Evolutionary conservation across 64 coral and sea anemone species (phyloP).

Genomic region (Stichodactyla helianthus): DNA sequence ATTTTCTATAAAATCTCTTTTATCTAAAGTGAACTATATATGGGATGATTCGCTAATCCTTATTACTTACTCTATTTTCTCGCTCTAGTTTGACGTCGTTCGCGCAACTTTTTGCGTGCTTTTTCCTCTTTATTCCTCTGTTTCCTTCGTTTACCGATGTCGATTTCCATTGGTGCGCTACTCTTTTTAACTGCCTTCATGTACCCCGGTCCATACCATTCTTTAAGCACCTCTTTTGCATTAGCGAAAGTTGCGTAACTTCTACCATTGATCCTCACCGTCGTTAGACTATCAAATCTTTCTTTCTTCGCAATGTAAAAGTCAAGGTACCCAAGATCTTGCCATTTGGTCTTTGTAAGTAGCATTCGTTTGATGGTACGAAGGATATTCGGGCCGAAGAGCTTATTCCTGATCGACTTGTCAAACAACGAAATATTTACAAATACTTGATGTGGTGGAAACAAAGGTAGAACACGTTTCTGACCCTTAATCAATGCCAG

Average conservation of each 20-base stretch:
- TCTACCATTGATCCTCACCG: conserved; percentile 26
- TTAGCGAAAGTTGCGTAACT: conserved; percentile 1
- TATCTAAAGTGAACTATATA: too few relatives aligned
- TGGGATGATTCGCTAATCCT: neutral
- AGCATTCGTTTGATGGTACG: conserved; percentile 39
- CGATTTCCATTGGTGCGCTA: neutral
- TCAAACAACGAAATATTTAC: conserved; percentile 14
- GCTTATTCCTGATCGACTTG: neutral
- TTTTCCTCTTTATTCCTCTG: neutral
- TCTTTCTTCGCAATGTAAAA: conserved; percentile 33
- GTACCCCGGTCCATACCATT: conserved; percentile 26
- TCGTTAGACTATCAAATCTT: conserved; percentile 28
- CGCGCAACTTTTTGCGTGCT: neutral
- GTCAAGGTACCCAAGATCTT: conserved; percentile 46
- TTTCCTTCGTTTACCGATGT: neutral
- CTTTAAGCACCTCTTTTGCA: neutral
- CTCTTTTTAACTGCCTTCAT: neutral
- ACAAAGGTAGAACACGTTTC: conserved; percentile 37
- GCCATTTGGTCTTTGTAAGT: neutral
- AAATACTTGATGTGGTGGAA: neutral
- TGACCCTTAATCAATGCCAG: conserved; percentile 19
- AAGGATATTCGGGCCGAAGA: conserved; percentile 33
- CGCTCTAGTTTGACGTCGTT: neutral
- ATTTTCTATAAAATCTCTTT: too few relatives aligned
- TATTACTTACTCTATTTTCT: neutral